These are phyloP conservation scores for Takifugu ocellatus DNA, from an alignment of 2,797 vertebrate species.

Conservation along the genomic window DNA sequence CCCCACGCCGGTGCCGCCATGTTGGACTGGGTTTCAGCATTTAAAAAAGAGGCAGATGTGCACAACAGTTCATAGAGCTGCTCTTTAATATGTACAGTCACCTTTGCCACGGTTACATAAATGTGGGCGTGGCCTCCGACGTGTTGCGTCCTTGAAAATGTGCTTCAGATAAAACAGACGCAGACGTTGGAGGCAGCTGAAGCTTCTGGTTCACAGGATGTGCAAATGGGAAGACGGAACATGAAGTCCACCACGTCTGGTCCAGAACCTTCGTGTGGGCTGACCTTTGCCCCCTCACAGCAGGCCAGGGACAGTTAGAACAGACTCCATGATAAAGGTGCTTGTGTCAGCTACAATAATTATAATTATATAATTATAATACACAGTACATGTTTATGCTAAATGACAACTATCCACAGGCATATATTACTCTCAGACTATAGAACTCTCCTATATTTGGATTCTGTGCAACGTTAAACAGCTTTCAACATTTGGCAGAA, in stretches of 20 bases:
- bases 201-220: no score
- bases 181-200: background rate
- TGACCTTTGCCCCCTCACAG: conserved; percentile 24
- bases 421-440: conserved; percentile 73
- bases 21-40: background rate
- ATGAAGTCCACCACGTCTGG: conserved; percentile 1
- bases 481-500: conserved; percentile 53
- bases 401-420: conserved; percentile 65
- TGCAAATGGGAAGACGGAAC: background rate
- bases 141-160: conserved; percentile 21
- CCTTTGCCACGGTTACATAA: conserved; percentile 47
- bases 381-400: conserved; percentile 57
- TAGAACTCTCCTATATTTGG: conserved; percentile 55
- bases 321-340: conserved; percentile 48
- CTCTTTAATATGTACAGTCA: conserved; percentile 65
- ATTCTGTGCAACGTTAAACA: conserved; percentile 60
- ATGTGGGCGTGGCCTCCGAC: conserved; percentile 29
- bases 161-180: conserved; percentile 25
- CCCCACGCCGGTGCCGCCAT: no score
- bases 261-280: conserved; percentile 20
- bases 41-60: conserved; percentile 6
- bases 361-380: conserved; percentile 58
- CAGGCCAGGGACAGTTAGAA: conserved; percentile 31
- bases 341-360: conserved; percentile 52
- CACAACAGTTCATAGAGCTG: conserved; percentile 26